phyloP scores from a whole-genome alignment of 2,797 vertebrate genomes.

The Atherinosoma microstoma region DNA sequence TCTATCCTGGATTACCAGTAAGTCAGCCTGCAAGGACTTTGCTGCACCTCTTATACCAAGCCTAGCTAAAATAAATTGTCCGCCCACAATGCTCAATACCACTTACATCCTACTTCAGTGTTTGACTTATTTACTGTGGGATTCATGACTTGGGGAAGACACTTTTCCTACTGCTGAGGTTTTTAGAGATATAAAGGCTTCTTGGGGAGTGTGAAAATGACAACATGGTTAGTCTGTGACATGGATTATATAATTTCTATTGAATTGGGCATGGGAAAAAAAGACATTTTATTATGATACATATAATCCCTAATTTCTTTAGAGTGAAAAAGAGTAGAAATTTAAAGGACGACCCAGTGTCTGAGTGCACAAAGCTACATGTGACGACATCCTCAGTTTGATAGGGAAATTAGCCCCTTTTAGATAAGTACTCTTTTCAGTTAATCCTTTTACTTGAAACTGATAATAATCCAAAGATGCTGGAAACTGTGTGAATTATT shows the following conservation, averaged over 20 bases:
- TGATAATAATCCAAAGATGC: neutral
- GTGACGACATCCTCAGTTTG: neutral
- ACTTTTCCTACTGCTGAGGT: slow-evolving; percentile 22
- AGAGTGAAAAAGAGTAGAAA: neutral
- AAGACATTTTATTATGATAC: neutral
- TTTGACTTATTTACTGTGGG: slow-evolving; percentile 58
- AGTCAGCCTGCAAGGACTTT: slow-evolving; percentile 62
- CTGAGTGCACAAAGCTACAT: neutral
- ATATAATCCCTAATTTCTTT: neutral
- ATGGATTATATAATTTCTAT: slow-evolving; percentile 5
- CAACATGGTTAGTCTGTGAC: slow-evolving; percentile 30
- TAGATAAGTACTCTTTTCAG: neutral
- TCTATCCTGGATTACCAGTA: slow-evolving; percentile 72
- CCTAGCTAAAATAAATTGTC: slow-evolving; percentile 65
- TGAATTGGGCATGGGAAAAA: slow-evolving; percentile 7
- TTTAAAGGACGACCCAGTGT: neutral
- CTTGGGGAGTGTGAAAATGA: slow-evolving; percentile 43
- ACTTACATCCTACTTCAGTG: slow-evolving; percentile 38
- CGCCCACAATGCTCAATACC: slow-evolving; percentile 22
- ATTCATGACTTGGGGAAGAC: slow-evolving; percentile 33
- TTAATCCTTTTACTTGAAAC: neutral
- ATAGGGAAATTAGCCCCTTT: neutral
- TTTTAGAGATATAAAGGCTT: slow-evolving; percentile 41
- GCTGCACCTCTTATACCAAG: slow-evolving; percentile 49
- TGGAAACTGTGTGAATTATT: neutral